Base-by-base conservation (phyloP, 1,140 invertebrate species). In the Drosophila insularis region DNA sequence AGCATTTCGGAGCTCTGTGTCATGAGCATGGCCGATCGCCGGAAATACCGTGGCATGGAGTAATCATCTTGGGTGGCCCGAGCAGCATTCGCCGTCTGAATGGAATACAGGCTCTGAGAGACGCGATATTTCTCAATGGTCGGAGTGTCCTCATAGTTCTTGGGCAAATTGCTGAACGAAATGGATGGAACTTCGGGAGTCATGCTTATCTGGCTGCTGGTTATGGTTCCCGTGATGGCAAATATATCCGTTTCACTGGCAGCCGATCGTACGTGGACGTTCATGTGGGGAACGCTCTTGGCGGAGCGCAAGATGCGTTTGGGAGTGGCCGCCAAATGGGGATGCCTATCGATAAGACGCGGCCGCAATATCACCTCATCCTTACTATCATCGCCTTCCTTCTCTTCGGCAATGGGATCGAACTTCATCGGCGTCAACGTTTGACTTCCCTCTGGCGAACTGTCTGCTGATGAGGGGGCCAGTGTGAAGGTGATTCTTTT, bases 51-150 rank as follows among this genome's bases (percentile, higher is more conserved):
- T 7, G 91, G 91, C 91, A 92, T 92, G 0, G 91, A 91, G 62
- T 91, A 92, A 63, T 92, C 91, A 39, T 80, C 76, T 40, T 84
- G 73, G 1, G 73, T 80, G 37, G 82, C 81, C 19, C 75, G 66
- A 0, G 84, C 87, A 5, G 76, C 89, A 70, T 92, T 92, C 2
- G 91, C 90, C 11, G 85, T 91, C 61, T 92, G 91, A 53, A 92
- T 91, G 14, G 89, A 90, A 19, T 92, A 91, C 2, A 92, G 72
- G 58, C 89, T 91, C 56, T 89, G 86, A 7, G 90, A 90, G 2
- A 91, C 91, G 8, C 90, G 80, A 71, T 92, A 92, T 61, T 92
- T 90, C n/a, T 92, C 91, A 27, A 92, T 91, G 8, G 91, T 91
- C 5, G 91, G 91, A 0, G 91, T 92, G 13, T 92, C 91, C 67